phyloP scores from a whole-genome alignment of 2,113 vertebrate genomes.

The Struthio camelus region DNA sequence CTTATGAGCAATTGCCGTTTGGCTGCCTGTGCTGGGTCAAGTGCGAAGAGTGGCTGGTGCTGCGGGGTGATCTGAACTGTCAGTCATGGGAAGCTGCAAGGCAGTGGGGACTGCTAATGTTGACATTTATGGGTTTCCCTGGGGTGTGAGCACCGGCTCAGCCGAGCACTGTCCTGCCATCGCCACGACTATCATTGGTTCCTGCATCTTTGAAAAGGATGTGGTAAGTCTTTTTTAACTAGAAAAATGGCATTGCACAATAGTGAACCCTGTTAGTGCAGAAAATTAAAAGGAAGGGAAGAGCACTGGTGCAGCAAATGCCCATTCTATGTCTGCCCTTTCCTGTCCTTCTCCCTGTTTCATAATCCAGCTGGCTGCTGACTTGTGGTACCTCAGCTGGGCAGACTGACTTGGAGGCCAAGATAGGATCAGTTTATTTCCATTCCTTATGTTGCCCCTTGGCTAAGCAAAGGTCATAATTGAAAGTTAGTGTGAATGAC shows the following conservation, averaged over 20 bases:
- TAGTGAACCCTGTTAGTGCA: neutral
- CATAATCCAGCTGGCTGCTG: neutral
- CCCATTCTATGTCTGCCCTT: neutral
- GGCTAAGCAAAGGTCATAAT: neutral
- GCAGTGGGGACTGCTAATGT: neutral
- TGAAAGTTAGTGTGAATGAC: neutral
- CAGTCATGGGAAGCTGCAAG: neutral
- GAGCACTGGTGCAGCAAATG: rapidly evolving
- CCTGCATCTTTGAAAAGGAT: neutral
- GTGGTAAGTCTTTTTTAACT: neutral
- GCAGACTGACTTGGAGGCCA: neutral
- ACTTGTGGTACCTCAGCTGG: neutral
- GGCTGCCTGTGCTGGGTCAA: neutral
- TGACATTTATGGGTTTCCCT: neutral
- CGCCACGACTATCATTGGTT: neutral
- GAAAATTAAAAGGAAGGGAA: neutral
- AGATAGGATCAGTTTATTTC: neutral
- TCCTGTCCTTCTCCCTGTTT: neutral
- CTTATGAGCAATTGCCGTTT: neutral
- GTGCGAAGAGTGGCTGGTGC: rapidly evolving
- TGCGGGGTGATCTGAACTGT: neutral
- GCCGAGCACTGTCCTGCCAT: neutral
- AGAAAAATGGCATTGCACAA: neutral
- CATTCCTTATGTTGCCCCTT: neutral
- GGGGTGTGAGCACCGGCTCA: neutral